Evolutionary conservation across 2,113 vertebrate genomes (phyloP).

Genomic region (Thamnaconus septentrionalis): DNA sequence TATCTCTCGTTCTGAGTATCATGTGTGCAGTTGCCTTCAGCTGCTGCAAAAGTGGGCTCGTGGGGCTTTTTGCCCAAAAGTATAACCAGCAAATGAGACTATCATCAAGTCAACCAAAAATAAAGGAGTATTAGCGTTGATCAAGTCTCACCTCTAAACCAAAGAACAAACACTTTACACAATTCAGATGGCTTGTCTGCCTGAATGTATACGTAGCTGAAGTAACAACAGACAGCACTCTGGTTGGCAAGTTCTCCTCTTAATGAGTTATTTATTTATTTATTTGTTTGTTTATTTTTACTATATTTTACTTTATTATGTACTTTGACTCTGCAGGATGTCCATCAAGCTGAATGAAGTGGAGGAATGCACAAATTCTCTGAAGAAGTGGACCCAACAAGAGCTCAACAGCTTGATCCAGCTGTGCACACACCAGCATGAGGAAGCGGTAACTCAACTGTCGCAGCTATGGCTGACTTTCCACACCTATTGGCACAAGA

Average conservation of each 20-base stretch:
- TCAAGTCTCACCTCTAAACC: slow-evolving; percentile 1
- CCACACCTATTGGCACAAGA: too few species aligned
- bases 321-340: slow-evolving; percentile 42
- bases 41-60: too few species aligned
- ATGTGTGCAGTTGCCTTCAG: neutral
- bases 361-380: slow-evolving; percentile 66
- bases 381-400: slow-evolving; percentile 27
- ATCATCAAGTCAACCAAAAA: slow-evolving; percentile 1
- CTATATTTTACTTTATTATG: neutral
- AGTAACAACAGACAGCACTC: neutral
- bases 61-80: neutral
- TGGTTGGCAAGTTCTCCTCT: neutral
- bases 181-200: too few species aligned
- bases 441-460: too few species aligned
- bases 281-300: neutral
- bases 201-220: neutral
- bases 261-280: neutral
- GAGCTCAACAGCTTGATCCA: too few species aligned
- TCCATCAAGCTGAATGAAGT: slow-evolving; percentile 63
- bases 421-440: too few species aligned
- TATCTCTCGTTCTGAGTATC: too few species aligned
- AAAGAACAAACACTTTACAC: slow-evolving; percentile 2
- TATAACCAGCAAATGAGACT: neutral
- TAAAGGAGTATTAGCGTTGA: neutral
- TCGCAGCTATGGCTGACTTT: too few species aligned